Percentiles rank a stretch among this genome's conserved stretches.
These are phyloP conservation scores for fruit fly (Drosophila melanogaster) DNA, from an alignment of 1,140 invertebrate genomes.

Conservation along the genomic window DNA sequence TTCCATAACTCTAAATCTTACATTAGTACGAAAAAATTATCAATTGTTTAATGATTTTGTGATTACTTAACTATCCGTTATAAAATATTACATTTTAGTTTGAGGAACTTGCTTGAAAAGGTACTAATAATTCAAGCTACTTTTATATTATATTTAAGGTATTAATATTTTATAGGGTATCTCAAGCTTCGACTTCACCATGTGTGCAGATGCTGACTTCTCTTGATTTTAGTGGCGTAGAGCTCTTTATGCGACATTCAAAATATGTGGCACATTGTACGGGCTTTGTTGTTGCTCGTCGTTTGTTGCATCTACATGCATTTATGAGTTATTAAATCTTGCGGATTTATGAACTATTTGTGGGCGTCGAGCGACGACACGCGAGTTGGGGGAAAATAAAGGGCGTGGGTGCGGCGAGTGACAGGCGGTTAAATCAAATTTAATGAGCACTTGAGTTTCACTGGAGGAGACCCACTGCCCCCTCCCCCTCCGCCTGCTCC, in stretches of 20 bases:
- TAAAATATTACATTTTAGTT: no score
- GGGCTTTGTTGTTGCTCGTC: slow-evolving; percentile 28
- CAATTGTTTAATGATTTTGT: no score
- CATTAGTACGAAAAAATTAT: no score
- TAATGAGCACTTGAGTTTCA: slow-evolving; percentile 53
- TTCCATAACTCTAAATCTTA: no score
- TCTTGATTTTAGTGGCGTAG: slow-evolving; percentile 19
- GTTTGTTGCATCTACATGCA: slow-evolving; percentile 60
- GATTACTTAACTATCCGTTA: no score
- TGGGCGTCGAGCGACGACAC: slow-evolving; percentile 74
- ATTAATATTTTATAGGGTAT: not conserved
- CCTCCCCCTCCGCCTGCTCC: not conserved
- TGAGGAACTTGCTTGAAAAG: not conserved
- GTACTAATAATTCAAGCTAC: no score
- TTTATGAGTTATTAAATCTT: slow-evolving; percentile 81
- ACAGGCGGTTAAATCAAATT: slow-evolving; percentile 65
- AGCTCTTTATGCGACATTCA: slow-evolving; percentile 68
- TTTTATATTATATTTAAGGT: no score
- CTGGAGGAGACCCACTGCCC: slow-evolving; percentile 1
- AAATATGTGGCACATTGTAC: slow-evolving; percentile 76
- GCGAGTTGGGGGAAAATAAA: slow-evolving; percentile 56
- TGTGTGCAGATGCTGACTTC: slow-evolving; percentile 16
- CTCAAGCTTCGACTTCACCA: not conserved
- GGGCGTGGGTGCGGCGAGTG: slow-evolving; percentile 56
- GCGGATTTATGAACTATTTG: slow-evolving; percentile 61